Evolutionary conservation across 2,888 invertebrate species (phyloP), one percentile per base, ranked within the genome.

Genomic region (Alsophila aescularia): DNA sequence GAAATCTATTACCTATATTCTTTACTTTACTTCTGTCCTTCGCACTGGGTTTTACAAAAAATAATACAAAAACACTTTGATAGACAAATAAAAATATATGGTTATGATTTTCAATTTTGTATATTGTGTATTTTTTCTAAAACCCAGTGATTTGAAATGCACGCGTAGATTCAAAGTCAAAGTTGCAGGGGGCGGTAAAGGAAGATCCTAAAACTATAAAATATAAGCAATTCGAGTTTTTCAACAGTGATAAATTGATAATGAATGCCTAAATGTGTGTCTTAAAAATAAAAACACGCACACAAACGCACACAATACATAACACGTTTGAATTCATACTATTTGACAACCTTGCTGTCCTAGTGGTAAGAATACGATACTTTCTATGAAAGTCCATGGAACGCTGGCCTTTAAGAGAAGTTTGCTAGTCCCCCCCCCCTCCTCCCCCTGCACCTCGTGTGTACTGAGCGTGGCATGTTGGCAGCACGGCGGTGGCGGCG

Each of bases 401-500:
- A 8, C 29, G n/a, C 10, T 1, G n/a, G 2, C 29, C 9, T n/a
- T n/a, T n/a, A 2, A 29, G 2, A n/a, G 2, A 8, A n/a, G 29
- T 2, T n/a, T 2, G n/a, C 29, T 10, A 27, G 7, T 9, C 27
- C 8, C 16, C 43, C 58, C 58, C 58, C 27, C 56, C 52, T 59
- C 63, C 69, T 70, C 73, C 81, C 82, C 80, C 79, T 74, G 78
- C 71, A 80, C 77, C 77, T 71, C 76, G 77, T 68, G 72, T 78
- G 81, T 77, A 82, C 79, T 83, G 84, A 83, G 83, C 81, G 84
- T 85, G 84, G 87, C 81, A 79, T 87, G 90, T 88, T 85, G 86
- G 83, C 90, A 90, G 90, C 85, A 81, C 75, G 77, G 81, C 72
- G 79, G 81, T 79, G 83, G 83, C 69, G 84, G 86, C 68, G 92